Percentiles rank a stretch among this genome's conserved stretches.
phyloP scores from a whole-genome alignment of 2,113 vertebrate species.

The Laterallus jamaicensis region DNA sequence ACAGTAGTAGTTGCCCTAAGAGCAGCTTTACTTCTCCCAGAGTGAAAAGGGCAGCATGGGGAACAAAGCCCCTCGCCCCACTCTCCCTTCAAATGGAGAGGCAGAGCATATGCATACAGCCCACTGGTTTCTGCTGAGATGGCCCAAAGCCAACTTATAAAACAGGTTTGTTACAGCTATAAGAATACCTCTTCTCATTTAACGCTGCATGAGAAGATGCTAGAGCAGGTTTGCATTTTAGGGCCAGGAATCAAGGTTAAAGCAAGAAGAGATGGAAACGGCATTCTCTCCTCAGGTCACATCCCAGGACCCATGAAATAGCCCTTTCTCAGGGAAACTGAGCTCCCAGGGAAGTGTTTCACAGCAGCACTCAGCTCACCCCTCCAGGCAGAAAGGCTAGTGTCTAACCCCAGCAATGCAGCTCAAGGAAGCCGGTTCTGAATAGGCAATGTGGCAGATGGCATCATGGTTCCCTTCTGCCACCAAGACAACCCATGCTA shows the following conservation, averaged over 20 bases:
- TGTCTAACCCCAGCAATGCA: background rate
- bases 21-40: background rate
- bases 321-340: background rate
- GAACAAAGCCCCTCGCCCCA: background rate
- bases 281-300: background rate
- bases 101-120: slow-evolving; percentile 51
- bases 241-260: background rate
- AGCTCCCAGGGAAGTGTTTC: background rate
- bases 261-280: background rate
- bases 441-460: background rate
- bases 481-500: accelerated
- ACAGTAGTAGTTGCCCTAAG: background rate
- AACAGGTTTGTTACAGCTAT: background rate
- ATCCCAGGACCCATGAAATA: accelerated
- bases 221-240: background rate
- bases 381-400: background rate
- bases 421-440: background rate
- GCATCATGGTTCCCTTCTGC: background rate
- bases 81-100: background rate
- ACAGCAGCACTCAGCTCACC: background rate
- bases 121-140: slow-evolving; percentile 43
- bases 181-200: background rate
- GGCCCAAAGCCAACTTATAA: slow-evolving; percentile 33
- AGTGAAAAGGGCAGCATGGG: background rate
- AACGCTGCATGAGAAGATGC: background rate